phyloP scores from a whole-genome alignment of 92 coral and sea anemone species.

The Epizoanthus ramosus region DNA sequence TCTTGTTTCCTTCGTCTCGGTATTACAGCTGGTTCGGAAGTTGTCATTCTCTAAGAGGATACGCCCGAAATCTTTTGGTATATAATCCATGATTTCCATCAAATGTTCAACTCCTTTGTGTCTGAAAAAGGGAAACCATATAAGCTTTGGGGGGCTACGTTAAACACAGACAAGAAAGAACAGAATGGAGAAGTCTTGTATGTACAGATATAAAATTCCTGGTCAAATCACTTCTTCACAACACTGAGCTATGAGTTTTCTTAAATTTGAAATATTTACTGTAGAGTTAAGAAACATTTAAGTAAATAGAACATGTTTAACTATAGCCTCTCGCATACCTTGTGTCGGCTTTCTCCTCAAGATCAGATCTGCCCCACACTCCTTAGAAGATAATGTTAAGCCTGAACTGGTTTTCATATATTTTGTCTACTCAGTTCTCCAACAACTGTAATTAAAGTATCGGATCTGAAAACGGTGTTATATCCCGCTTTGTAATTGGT shows the following conservation, averaged over 20 bases:
- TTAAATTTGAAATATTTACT: too few species aligned
- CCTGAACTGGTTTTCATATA: background rate
- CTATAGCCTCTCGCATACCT: background rate
- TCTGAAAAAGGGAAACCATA: background rate
- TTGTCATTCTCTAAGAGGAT: conserved; percentile 22
- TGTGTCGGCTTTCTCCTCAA: background rate
- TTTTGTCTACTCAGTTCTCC: background rate
- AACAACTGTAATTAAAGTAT: conserved; percentile 23
- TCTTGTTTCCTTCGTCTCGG: background rate
- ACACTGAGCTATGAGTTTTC: too few species aligned
- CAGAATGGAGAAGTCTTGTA: too few species aligned
- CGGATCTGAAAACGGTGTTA: background rate
- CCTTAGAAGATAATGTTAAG: background rate
- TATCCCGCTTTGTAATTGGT: conserved; percentile 3
- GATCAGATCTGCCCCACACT: background rate
- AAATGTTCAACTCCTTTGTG: background rate
- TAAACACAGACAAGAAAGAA: too few species aligned
- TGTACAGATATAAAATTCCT: too few species aligned
- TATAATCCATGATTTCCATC: conserved; percentile 1
- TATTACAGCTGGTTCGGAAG: background rate
- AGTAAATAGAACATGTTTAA: too few species aligned
- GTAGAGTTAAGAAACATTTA: too few species aligned
- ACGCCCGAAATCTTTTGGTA: conserved; percentile 33
- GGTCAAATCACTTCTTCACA: too few species aligned
- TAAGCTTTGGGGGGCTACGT: too few species aligned